phyloP scores from a whole-genome alignment of 1,140 invertebrate genomes.

The Aphelenchoides besseyi region DNA sequence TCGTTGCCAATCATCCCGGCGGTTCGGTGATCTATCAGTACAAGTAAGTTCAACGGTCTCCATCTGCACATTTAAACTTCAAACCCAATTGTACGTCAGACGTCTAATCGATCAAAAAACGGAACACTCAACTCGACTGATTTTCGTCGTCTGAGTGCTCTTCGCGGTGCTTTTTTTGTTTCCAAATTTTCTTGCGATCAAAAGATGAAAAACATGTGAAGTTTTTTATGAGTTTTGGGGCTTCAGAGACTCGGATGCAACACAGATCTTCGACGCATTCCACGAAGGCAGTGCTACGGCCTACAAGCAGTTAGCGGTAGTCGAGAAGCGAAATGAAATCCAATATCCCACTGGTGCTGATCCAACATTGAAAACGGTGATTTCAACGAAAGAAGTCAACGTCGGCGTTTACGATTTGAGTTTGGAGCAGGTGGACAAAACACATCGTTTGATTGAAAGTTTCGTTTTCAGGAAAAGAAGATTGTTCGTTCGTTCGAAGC shows the following conservation, averaged over 20 bases:
- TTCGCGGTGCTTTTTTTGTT: conserved; percentile 1
- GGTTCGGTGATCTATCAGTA: conserved; percentile 59
- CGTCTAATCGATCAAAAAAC: neutral
- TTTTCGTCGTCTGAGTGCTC: too few species aligned
- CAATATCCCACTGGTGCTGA: conserved; percentile 16
- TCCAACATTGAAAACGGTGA: conserved; percentile 29
- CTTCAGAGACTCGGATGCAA: conserved; percentile 59
- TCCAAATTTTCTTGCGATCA: conserved; percentile 5
- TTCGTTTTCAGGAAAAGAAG: conserved; percentile 53
- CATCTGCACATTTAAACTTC: neutral
- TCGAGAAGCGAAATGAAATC: conserved; percentile 40
- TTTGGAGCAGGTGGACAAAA: conserved; percentile 48
- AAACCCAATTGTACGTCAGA: too few species aligned
- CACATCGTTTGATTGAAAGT: neutral
- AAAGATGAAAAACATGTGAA: neutral
- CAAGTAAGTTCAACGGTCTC: conserved; percentile 34
- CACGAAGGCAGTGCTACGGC: conserved; percentile 50
- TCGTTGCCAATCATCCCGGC: conserved; percentile 55
- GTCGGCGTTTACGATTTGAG: conserved; percentile 53
- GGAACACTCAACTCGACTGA: conserved; percentile 3
- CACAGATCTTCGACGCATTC: conserved; percentile 61
- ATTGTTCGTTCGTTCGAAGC: conserved; percentile 58
- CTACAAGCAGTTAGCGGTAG: conserved; percentile 53
- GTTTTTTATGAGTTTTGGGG: neutral
- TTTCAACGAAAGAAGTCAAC: conserved; percentile 25